A percentile compares a stretch with the other conserved stretches of the same genome.
Evolutionary conservation across 53 echinoderm and acorn worm genomes (phyloP).

Genomic region (Arbacia lixula): DNA sequence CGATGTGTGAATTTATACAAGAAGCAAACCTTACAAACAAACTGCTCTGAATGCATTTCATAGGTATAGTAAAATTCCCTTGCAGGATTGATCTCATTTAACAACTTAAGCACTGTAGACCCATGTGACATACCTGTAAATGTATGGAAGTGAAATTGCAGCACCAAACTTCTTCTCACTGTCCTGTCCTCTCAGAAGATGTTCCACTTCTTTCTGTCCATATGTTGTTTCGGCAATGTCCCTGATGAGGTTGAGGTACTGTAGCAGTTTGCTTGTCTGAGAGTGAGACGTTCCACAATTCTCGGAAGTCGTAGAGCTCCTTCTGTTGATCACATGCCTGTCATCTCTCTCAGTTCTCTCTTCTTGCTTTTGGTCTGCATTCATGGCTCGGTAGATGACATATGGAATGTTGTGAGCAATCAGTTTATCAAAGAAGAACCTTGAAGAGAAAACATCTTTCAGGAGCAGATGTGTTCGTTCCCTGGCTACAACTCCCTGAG

Average conservation of each 20-base stretch:
- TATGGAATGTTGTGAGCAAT: conserved; percentile 29
- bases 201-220: conserved; percentile 48
- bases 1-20: too few species aligned
- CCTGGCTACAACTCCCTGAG: not conserved
- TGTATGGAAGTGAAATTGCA: conserved; percentile 37
- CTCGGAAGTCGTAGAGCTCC: not conserved
- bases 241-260: conserved; percentile 15
- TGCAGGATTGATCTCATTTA: too few species aligned
- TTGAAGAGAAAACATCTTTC: conserved; percentile 33
- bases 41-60: too few species aligned
- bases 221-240: conserved; percentile 22
- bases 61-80: too few species aligned
- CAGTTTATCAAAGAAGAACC: conserved; percentile 40
- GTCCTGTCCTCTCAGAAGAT: conserved; percentile 17
- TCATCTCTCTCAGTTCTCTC: not conserved
- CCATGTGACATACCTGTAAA: conserved; percentile 53
- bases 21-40: too few species aligned
- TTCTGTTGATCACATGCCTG: not conserved
- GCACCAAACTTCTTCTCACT: conserved; percentile 19
- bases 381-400: conserved; percentile 9
- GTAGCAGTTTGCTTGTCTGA: not conserved
- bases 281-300: not conserved
- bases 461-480: conserved; percentile 4
- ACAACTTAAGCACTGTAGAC: too few species aligned
- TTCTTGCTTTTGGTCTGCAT: not conserved